Base-by-base conservation (phyloP, 37 sponge, comb jelly and placozoan genomes). In the Spongia lamella region DNA sequence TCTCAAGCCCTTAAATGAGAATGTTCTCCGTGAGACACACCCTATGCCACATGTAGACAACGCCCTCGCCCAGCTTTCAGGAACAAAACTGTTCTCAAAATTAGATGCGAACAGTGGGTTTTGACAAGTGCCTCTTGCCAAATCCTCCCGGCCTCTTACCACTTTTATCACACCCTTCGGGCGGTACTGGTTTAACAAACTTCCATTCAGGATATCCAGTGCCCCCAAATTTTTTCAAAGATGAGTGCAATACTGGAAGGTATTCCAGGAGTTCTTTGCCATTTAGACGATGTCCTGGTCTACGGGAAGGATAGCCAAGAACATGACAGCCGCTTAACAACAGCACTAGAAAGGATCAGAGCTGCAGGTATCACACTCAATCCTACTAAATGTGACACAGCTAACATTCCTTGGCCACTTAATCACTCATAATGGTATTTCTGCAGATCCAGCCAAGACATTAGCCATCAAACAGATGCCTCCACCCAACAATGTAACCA, bases 31-130 rank as follows among this genome's bases (percentile, higher is more conserved):
- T 24, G 76, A 75, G 39, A 19, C 16, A 26, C 40, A 61, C 43
- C 76, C 76, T 30, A 20, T 75, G 14, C 76, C 62, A 24, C 17
- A 61, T 39, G 76, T 75, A 33, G 78, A 77, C 38, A 37, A 77
- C 30, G 49, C 66, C 19, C 66, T 65, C 11, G 66, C 78, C 20
- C 62, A 75, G 43, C 76, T 75, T 3, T 7, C 62, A 7, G 76
- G 63, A 36, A 39, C 76, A 3, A 75, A 32, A 32, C 25, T 25
- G 64, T 64, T 64, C 37, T 22, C 43, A 29, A 20, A 19, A 67
- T n/a, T n/a, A n/a, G n/a, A n/a, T n/a, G n/a, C n/a, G n/a, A n/a
- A n/a, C n/a, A n/a, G n/a, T n/a, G n/a, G 78, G 29, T 75, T 75
- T 16, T 61, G 76, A 63, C 78, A 63, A 38, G 65, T 64, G 7